These are phyloP conservation scores for Barbus barbus DNA, from an alignment of 2,113 vertebrate genomes.

Conservation along the genomic window DNA sequence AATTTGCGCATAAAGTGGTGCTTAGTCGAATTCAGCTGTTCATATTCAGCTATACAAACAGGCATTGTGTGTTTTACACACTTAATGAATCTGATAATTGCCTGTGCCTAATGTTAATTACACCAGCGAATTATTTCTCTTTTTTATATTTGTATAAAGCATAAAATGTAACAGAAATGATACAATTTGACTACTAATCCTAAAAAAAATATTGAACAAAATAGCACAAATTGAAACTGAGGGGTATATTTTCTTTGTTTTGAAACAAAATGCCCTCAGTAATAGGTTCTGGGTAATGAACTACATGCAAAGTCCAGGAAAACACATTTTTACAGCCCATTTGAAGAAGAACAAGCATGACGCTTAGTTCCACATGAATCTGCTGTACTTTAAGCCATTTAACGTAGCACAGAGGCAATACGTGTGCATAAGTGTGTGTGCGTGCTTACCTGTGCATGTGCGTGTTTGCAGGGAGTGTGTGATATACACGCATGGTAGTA, in stretches of 20 bases:
- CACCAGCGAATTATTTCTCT: constrained; percentile 17
- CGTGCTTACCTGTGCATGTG: neutral
- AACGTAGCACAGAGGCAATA: constrained; percentile 3
- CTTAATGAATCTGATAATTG: constrained; percentile 5
- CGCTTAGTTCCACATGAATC: neutral
- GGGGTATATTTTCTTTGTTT: neutral
- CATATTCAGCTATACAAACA: constrained; percentile 6
- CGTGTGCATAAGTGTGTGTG: constrained; percentile 26
- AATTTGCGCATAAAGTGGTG: constrained; percentile 9
- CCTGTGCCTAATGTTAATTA: neutral
- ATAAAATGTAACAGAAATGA: neutral
- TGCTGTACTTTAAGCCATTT: constrained; percentile 26
- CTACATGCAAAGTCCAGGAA: constrained; percentile 11
- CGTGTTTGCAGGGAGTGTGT: constrained; percentile 30
- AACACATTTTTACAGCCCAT: neutral
- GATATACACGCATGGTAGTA: constrained; percentile 22
- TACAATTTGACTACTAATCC: neutral
- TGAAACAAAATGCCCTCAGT: constrained; percentile 4
- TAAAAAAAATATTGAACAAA: neutral
- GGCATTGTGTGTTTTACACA: constrained; percentile 10
- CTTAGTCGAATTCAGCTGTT: constrained; percentile 3
- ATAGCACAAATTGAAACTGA: constrained; percentile 2
- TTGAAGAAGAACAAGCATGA: constrained; percentile 5
- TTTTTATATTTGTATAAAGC: neutral
- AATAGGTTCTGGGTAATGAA: neutral